Base-by-base conservation (phyloP, 2,888 invertebrate species). In the Nomada goodeniana region DNA sequence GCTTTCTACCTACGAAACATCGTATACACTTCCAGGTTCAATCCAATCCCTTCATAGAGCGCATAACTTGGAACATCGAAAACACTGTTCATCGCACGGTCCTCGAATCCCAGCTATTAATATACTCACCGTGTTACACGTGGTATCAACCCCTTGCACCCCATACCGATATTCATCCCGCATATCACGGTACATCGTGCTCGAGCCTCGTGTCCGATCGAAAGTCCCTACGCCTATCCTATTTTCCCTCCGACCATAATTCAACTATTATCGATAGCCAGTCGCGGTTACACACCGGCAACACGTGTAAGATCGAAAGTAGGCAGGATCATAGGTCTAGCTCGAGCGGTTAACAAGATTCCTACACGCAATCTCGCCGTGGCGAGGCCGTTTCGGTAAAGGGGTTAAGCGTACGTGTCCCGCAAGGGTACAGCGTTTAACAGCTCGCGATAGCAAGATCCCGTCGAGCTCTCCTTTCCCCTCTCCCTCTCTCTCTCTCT, bases 231-330 rank as follows among this genome's bases (percentile, higher is more conserved):
- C 47, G 50, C 52, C n/a, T 50, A 23, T n/a, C 52, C 42, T 74
- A 53, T 60, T 65, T 61, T 61, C 74, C 44, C 53, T 13, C 23
- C 60, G 63, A 5, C 68, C 52, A 59, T 80, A 80, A 80, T 79
- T 80, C 80, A 80, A 18, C 57, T 68, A 72, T 80, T 63, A 72
- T 67, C 79, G 80, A 80, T 72, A 52, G 55, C 61, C 36, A 15
- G 50, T 7, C 64, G 18, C 50, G 57, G 63, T 63, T 61, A 80
- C 80, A 72, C 57, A 44, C 44, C 60, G 60, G 76, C 52, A 80
- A 84, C 79, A 80, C 80, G 80, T 72, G 75, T 80, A 71, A 64
- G 71, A 74, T 80, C 69, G 68, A 80, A 81, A 81, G 64, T 65
- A 59, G 80, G 53, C 73, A 69, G 80, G 80, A 70, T 79, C 79